Evolutionary conservation across 2,113 vertebrate genomes (phyloP).

Genomic region (Candoia aspera): DNA sequence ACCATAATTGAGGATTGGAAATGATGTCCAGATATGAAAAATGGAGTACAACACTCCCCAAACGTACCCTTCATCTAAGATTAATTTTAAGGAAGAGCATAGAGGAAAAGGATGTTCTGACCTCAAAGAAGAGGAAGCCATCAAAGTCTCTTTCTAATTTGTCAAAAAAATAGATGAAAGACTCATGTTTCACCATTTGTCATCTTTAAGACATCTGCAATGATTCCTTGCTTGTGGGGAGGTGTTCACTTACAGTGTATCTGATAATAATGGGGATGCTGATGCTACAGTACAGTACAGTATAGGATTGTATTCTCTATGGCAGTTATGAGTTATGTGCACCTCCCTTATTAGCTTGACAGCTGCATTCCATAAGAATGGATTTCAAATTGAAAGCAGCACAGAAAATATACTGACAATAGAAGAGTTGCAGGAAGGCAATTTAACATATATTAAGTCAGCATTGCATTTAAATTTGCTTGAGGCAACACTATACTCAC

Average conservation of each 20-base stretch:
- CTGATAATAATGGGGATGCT: not conserved
- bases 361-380: not conserved
- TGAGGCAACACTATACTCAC: conserved; percentile 13
- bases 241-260: not conserved
- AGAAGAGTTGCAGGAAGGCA: not conserved
- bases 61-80: not conserved
- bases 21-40: not conserved
- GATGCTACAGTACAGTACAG: not conserved
- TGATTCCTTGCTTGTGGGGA: not conserved
- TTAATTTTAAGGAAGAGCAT: not conserved
- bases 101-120: not conserved
- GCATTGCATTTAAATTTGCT: not conserved
- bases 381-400: not conserved
- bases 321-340: not conserved
- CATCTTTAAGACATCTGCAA: not conserved
- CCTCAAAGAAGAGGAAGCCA: not conserved
- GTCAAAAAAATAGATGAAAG: not conserved
- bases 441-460: not conserved
- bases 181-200: not conserved
- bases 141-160: not conserved
- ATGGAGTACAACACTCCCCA: not conserved
- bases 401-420: not conserved
- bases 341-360: not conserved
- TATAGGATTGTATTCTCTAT: not conserved
- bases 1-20: not conserved